A percentile compares a stretch with the other conserved stretches of the same genome.
Conservation (phyloP, 2,888 invertebrate species). For the Melanostoma scalare region DNA sequence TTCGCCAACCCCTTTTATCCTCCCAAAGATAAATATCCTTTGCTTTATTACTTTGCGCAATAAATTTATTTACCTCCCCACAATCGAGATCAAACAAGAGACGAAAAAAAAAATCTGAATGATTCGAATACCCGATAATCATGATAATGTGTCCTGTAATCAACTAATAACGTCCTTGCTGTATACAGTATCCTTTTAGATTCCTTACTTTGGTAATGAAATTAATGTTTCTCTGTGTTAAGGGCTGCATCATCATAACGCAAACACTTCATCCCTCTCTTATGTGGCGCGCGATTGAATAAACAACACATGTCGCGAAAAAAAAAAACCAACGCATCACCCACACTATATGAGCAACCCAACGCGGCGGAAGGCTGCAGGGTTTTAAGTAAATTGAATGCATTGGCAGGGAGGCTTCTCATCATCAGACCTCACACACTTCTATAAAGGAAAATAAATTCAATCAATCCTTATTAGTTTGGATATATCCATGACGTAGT, state of each 20-base stretch:
- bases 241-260: constrained; percentile 49
- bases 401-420: constrained; percentile 1
- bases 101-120: constrained; percentile 39
- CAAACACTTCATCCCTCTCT: constrained; percentile 59
- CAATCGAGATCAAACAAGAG: constrained; percentile 56
- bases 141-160: constrained; percentile 83
- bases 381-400: constrained; percentile 70
- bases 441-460: constrained; percentile 33
- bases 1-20: constrained; percentile 60
- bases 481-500: constrained; percentile 52
- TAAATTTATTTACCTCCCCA: constrained; percentile 68
- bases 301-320: constrained; percentile 75
- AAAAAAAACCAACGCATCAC: constrained; percentile 45
- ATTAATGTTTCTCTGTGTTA: constrained; percentile 45
- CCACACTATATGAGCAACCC: not conserved
- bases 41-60: constrained; percentile 57
- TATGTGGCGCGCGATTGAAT: constrained; percentile 65
- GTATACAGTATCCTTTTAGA: constrained; percentile 30
- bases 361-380: constrained; percentile 37
- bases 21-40: constrained; percentile 27
- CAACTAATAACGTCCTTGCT: constrained; percentile 81
- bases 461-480: constrained; percentile 73
- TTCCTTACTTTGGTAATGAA: constrained; percentile 64
- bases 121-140: constrained; percentile 80
- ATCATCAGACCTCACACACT: not conserved